Evolutionary conservation across 2,113 vertebrate species (phyloP).

Genomic region (Pao palembangensis): DNA sequence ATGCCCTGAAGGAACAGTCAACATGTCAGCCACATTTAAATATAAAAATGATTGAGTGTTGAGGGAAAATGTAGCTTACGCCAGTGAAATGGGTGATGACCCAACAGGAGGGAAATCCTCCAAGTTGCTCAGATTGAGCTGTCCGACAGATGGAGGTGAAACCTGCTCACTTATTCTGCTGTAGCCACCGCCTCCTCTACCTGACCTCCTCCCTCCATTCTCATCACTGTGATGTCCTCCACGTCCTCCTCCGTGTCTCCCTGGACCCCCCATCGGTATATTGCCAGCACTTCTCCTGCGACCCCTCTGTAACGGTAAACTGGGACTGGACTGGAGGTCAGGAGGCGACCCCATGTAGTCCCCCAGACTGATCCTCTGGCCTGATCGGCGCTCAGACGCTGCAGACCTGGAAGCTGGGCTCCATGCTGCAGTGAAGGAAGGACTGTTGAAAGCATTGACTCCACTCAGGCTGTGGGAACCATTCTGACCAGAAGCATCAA

Average conservation of each 20-base stretch:
- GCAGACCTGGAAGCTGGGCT: constrained; percentile 69
- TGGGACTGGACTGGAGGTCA: constrained; percentile 68
- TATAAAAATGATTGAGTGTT: background rate
- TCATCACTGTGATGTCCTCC: constrained; percentile 72
- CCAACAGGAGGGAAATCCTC: constrained; percentile 96
- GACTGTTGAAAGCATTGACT: constrained; percentile 73
- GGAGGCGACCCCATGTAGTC: constrained; percentile 77
- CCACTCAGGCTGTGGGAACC: constrained; percentile 49
- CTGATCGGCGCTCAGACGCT: constrained; percentile 70
- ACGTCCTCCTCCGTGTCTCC: constrained; percentile 65
- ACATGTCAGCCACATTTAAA: background rate
- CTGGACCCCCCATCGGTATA: constrained; percentile 17
- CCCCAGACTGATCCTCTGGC: constrained; percentile 77
- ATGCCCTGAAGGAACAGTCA: constrained; percentile 69
- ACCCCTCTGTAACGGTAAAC: constrained; percentile 63
- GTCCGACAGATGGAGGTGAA: constrained; percentile 64
- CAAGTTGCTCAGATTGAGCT: constrained; percentile 90
- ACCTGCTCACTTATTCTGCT: constrained; percentile 56
- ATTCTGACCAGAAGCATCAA: constrained; percentile 25
- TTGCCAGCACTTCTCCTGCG: constrained; percentile 72
- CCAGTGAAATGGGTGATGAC: constrained; percentile 67
- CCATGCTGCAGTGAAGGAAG: constrained; percentile 68
- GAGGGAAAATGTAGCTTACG: constrained; percentile 66
- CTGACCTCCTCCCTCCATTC: constrained; percentile 65
- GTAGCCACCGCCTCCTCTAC: constrained; percentile 52